A percentile compares a stretch with the other conserved stretches of the same genome.
These are phyloP conservation scores for Trichonephila inaurata DNA, from an alignment of 1,140 invertebrate species.

Conservation along the genomic window DNA sequence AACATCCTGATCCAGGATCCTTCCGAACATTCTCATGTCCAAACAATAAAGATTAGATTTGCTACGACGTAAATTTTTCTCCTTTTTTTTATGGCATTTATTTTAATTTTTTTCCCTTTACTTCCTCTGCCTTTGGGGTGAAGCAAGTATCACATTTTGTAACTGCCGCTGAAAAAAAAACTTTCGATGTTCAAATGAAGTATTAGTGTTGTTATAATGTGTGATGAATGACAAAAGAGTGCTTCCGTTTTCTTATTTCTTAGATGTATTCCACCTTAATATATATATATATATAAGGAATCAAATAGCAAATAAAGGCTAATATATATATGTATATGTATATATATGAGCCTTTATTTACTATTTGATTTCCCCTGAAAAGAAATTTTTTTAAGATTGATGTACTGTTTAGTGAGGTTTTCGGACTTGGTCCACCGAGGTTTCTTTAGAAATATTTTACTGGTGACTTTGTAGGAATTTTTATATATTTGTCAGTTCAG, in stretches of 20 bases:
- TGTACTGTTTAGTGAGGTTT: too few species aligned
- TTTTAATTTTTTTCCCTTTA: constrained; percentile 4
- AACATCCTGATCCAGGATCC: constrained; percentile 35
- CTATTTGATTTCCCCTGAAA: too few species aligned
- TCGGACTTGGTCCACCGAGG: too few species aligned
- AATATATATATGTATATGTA: too few species aligned
- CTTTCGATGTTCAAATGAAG: neutral
- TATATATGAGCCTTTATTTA: too few species aligned
- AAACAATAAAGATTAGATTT: constrained; percentile 43
- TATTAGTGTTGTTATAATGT: constrained; percentile 13
- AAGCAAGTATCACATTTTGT: neutral
- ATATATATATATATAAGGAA: too few species aligned
- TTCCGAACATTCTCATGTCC: neutral
- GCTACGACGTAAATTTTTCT: constrained; percentile 26
- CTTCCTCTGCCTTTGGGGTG: neutral
- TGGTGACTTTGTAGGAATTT: too few species aligned
- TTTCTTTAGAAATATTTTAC: too few species aligned
- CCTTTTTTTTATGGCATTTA: neutral
- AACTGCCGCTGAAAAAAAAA: neutral
- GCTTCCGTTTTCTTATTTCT: neutral
- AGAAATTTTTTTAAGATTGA: too few species aligned
- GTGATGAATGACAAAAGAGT: constrained; percentile 5
- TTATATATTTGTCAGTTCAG: too few species aligned
- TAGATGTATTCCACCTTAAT: too few species aligned
- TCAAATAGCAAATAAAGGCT: too few species aligned